Base-by-base conservation (phyloP, 2,888 invertebrate genomes). In the Leptinotarsa haldemani region DNA sequence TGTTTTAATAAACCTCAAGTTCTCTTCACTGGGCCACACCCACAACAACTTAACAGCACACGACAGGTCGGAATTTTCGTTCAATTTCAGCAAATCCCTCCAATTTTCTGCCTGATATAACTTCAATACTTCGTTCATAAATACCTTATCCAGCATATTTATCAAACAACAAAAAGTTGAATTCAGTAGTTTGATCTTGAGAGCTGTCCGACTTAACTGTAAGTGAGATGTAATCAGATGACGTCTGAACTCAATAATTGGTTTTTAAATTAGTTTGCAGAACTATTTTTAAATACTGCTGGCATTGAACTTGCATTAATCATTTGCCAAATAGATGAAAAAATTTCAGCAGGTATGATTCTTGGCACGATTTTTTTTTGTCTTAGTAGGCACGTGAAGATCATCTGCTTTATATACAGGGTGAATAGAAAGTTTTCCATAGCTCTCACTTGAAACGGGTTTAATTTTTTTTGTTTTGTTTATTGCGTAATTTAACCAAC, bases 11-110 rank as follows among this genome's bases (percentile, higher is more conserved):
- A 92, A 93, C 12, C 82, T 78, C 65, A 95, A 89, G 85, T 93
- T 92, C 1, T 89, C 87, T 77, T 90, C 89, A 52, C 91, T 91
- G 0, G 95, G 95, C 88, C 92, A 93, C 66, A 93, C 91, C 95
- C 95, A 95, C 20, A 94, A 85, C 68, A 94, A 82, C 83, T 85
- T 86, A 68, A 77, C 64, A 4, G 84, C 83, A 48, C 68, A 74
- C 50, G 73, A 66, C 58, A 89, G 90, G 47, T 90, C 90, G 73
- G 89, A 88, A 9, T 90, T 86, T 4, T 88, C 86, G 77, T 90
- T 84, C 70, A 89, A 82, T 71, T 85, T 76, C 72, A 88, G 81
- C 52, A 89, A 89, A 69, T 90, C 87, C 79, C 88, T 87, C 87
- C 90, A 88, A 13, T 84, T 79, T 69, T 85, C 84, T 56, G 88